Evolutionary conservation across 1,140 invertebrate genomes (phyloP).

Genomic region (Apis florea): DNA sequence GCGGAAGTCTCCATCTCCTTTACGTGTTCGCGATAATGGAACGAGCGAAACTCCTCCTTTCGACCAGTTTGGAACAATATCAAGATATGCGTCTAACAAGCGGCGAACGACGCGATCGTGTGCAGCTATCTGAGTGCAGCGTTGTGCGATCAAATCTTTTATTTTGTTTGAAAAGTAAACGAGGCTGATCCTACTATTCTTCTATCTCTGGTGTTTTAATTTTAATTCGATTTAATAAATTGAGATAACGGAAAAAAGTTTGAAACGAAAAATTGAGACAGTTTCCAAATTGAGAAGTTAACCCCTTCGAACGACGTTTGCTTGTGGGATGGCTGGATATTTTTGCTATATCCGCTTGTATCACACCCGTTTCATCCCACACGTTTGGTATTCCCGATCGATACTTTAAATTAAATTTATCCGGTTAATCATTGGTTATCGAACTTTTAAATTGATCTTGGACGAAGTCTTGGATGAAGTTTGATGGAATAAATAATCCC

Average conservation of each 20-base stretch:
- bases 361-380: too few relatives aligned
- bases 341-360: not conserved
- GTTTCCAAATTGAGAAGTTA: too few relatives aligned
- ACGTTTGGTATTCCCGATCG: not conserved
- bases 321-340: too few relatives aligned
- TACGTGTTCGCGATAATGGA: conserved; percentile 43
- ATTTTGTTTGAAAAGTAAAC: too few relatives aligned
- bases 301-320: too few relatives aligned
- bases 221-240: too few relatives aligned
- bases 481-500: conserved; percentile 11
- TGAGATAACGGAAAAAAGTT: too few relatives aligned
- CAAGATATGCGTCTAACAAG: conserved; percentile 38
- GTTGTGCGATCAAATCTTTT: not conserved
- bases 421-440: not conserved
- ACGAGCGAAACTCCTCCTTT: conserved; percentile 31
- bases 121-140: not conserved
- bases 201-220: too few relatives aligned
- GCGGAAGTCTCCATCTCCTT: not conserved
- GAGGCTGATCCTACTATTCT: too few relatives aligned
- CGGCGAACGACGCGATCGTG: not conserved
- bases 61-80: conserved; percentile 13
- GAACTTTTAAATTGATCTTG: conserved; percentile 1
- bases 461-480: not conserved
- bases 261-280: too few relatives aligned
- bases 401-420: not conserved